phyloP scores from a whole-genome alignment of 2,113 vertebrate genomes.

The Rhinolophus sinicus region DNA sequence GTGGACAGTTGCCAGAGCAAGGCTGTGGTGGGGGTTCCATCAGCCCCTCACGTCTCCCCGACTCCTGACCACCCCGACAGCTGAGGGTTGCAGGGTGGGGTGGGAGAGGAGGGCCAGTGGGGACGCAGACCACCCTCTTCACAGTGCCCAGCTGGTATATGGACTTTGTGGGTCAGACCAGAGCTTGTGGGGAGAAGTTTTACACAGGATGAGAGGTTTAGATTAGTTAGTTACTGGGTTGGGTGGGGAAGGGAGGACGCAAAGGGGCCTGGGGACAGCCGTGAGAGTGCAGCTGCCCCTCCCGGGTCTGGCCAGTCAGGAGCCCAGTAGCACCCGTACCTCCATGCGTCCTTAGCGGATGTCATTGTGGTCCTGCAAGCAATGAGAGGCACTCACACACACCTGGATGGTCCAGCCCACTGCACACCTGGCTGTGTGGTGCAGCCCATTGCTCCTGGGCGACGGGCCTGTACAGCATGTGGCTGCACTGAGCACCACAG shows the following conservation, averaged over 20 bases:
- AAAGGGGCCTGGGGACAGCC: accelerated
- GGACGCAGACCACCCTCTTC: accelerated
- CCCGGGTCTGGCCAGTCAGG: no score
- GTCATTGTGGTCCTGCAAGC: no score
- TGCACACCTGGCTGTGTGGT: no score
- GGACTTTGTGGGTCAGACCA: background rate
- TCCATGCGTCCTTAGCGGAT: accelerated
- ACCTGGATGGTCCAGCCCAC: no score
- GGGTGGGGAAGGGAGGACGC: accelerated
- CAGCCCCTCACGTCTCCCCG: background rate
- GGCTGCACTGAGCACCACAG: no score
- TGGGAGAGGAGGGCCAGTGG: background rate
- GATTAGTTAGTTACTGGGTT: background rate
- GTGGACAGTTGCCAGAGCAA: background rate
- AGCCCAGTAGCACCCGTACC: accelerated
- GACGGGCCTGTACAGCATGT: no score
- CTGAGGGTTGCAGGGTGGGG: accelerated
- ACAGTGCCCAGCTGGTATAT: accelerated
- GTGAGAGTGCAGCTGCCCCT: accelerated
- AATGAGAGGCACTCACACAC: no score
- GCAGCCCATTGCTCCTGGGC: no score
- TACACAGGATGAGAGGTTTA: background rate
- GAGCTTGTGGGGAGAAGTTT: background rate
- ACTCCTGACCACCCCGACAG: accelerated
- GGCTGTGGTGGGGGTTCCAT: accelerated